Conservation (phyloP, 2,113 vertebrate species). For the Xiphorhynchus elegans region DNA sequence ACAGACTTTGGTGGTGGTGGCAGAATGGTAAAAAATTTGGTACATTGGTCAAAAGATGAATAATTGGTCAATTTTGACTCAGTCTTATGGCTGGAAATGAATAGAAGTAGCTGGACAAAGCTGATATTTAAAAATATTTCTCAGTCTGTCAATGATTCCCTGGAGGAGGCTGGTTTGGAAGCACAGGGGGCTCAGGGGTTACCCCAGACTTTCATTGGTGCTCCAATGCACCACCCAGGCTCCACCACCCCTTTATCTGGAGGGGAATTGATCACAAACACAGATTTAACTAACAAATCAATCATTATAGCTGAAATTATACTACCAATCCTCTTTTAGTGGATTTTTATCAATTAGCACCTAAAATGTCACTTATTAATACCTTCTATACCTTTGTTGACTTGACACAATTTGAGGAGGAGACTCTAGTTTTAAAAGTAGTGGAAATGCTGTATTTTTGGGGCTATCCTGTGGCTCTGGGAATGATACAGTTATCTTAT, state of each 20-base stretch:
- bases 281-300: conserved; percentile 37
- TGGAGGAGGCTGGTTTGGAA: background rate
- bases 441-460: background rate
- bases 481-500: background rate
- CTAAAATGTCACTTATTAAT: background rate
- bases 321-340: background rate
- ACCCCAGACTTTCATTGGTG: background rate
- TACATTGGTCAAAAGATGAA: background rate
- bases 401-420: background rate
- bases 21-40: background rate
- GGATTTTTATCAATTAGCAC: conserved; percentile 42
- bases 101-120: background rate
- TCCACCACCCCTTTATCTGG: background rate
- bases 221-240: background rate
- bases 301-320: conserved; percentile 18
- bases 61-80: background rate
- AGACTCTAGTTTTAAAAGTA: background rate
- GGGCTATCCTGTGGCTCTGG: background rate
- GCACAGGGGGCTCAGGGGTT: background rate
- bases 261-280: conserved; percentile 53
- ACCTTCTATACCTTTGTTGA: background rate
- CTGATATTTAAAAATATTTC: background rate
- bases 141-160: background rate
- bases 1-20: background rate
- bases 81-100: background rate